Base-by-base conservation (phyloP, 1,140 invertebrate genomes). In the Octopus bimaculoides region DNA sequence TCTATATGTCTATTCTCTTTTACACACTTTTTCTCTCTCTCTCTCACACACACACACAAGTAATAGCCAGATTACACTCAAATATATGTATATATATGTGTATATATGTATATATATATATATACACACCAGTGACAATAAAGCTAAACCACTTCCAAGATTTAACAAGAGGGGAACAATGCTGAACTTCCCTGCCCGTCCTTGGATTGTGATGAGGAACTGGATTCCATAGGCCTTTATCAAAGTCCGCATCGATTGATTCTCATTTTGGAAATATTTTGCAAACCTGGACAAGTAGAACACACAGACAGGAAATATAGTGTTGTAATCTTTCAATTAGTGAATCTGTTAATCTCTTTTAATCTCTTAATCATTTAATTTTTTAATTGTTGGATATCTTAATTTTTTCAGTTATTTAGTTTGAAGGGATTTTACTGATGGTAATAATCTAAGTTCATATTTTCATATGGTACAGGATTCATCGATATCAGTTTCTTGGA, bases 161-260 rank as follows among this genome's bases (percentile, higher is more conserved):
- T 92, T 92, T 4, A 91, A 79, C 8, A 92, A 76, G 3, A 92
- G 82, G 52, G 92, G 92, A 55, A 92, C 85, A 53, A 91, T 76
- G 81, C 86, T 89, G 82, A 92, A 92, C 81, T 91, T 91, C 54
- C 92, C 91, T 52, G 88, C 92, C 66, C 83, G 79, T 4, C 92
- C 92, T 54, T 90, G 85, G 3, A 92, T 90, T 76, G 88, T 87
- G 52, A 92, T 82, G 26, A 92, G 84, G 83, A 92, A 92, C 54
- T 89, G 89, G 56, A 92, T 89, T 5, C 92, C 92, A 85, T 89
- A 92, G 0, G 90, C 90, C 88, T 92, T 92, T 77, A 88, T 87
- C 75, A 92, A 81, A 5, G 91, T 92, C 76, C 92, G 83, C 54
- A 85, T 86, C 75, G 90, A 85, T 41, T 87, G 89, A 82, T 86